Conservation (phyloP, 2,888 invertebrate species). For the Heterodera filipjevi region DNA sequence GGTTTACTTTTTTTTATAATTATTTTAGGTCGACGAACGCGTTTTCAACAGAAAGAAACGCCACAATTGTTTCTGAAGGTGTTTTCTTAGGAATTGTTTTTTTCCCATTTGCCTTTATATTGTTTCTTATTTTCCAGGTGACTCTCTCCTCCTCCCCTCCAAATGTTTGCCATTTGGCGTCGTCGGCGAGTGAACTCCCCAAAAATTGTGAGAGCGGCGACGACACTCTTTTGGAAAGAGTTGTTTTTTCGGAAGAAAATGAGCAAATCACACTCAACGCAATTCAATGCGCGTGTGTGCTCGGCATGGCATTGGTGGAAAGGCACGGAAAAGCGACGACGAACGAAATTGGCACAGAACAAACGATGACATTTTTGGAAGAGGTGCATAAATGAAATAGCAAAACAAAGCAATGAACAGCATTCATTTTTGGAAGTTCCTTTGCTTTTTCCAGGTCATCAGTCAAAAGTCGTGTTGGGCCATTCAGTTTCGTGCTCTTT, state of each 20-base stretch:
- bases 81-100: not conserved
- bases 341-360: conserved; percentile 81
- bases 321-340: conserved; percentile 69
- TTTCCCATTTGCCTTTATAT: not conserved
- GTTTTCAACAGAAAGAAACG: conserved; percentile 80
- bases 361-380: conserved; percentile 77
- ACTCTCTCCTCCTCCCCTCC: not conserved
- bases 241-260: conserved; percentile 73
- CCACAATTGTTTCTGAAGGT: conserved; percentile 75
- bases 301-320: conserved; percentile 76
- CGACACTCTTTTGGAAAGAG: conserved; percentile 81
- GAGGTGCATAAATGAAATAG: conserved; percentile 42
- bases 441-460: conserved; percentile 68
- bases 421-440: not conserved
- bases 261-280: conserved; percentile 22
- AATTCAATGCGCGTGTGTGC: conserved; percentile 74
- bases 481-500: conserved; percentile 77
- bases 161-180: not conserved
- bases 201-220: conserved; percentile 38
- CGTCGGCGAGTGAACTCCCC: conserved; percentile 23
- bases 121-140: not conserved
- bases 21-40: conserved; percentile 75
- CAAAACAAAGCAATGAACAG: not conserved
- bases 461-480: conserved; percentile 78
- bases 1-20: not conserved